Conservation (phyloP, 2,797 vertebrate species). For the Oreortyx pictus region DNA sequence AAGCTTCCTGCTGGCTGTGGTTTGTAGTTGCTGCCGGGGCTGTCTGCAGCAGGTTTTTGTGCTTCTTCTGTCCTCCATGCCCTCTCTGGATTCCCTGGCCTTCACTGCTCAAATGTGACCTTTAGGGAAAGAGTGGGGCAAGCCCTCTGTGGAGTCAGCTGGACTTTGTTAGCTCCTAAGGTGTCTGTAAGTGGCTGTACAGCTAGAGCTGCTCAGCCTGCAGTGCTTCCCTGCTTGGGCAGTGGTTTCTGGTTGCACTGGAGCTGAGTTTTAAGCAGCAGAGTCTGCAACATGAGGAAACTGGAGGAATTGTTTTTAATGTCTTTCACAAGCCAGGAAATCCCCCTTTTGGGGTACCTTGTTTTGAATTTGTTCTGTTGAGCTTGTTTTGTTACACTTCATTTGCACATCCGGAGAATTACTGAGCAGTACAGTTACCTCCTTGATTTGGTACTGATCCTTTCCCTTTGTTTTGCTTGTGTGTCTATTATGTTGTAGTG, state of each 20-base stretch:
- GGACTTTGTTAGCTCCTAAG: too few relatives aligned
- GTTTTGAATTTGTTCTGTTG: neutral
- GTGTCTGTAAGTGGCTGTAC: neutral
- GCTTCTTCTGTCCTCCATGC: too few relatives aligned
- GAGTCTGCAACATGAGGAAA: neutral
- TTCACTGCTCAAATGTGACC: neutral
- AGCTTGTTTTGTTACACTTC: too few relatives aligned
- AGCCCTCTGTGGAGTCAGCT: too few relatives aligned
- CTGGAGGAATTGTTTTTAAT: neutral
- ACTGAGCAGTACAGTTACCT: accelerated
- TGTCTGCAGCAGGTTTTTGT: neutral
- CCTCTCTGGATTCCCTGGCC: neutral
- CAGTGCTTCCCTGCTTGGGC: neutral
- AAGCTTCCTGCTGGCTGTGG: neutral
- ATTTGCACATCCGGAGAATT: neutral
- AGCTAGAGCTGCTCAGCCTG: neutral
- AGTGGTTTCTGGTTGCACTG: too few relatives aligned
- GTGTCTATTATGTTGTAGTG: accelerated
- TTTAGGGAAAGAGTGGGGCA: accelerated
- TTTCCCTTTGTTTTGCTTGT: neutral
- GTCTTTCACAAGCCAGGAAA: neutral
- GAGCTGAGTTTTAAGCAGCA: neutral
- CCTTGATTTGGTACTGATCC: neutral
- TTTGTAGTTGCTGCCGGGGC: neutral
- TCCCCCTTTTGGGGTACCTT: neutral